These are phyloP conservation scores for Platerodrilus igneus DNA, from an alignment of 2,888 invertebrate species.

Conservation along the genomic window DNA sequence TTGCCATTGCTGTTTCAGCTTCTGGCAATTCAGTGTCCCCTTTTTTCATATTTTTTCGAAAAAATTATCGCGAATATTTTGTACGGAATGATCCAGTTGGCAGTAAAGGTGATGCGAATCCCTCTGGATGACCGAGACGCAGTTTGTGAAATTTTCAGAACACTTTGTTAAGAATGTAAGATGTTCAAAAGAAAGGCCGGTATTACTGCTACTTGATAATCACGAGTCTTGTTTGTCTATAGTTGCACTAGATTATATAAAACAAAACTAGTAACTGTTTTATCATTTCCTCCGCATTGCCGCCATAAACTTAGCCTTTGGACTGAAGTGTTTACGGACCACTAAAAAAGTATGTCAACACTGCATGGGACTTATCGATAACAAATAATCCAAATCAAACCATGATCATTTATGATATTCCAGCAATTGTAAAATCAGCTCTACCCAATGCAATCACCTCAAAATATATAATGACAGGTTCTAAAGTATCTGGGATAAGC, in stretches of 20 bases:
- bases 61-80: conserved; percentile 1
- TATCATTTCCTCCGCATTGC: too few species aligned
- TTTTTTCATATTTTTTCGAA: background rate
- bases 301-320: too few species aligned
- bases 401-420: too few species aligned
- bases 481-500: too few species aligned
- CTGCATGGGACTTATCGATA: too few species aligned
- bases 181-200: conserved; percentile 4
- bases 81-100: background rate
- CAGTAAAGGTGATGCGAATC: conserved; percentile 3
- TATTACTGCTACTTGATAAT: conserved; percentile 2
- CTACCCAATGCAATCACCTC: conserved; percentile 1
- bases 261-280: too few species aligned
- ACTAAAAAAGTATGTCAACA: too few species aligned
- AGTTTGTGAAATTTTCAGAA: conserved; percentile 1
- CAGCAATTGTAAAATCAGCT: conserved; percentile 2
- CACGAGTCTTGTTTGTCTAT: conserved; percentile 1
- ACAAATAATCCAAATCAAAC: too few species aligned
- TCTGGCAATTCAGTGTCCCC: background rate
- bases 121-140: conserved; percentile 1
- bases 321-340: too few species aligned
- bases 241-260: background rate
- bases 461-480: too few species aligned
- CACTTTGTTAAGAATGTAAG: background rate
- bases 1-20: conserved; percentile 4